Evolutionary conservation across 2,888 invertebrate genomes (phyloP).

Genomic region (Byasa hedistus): DNA sequence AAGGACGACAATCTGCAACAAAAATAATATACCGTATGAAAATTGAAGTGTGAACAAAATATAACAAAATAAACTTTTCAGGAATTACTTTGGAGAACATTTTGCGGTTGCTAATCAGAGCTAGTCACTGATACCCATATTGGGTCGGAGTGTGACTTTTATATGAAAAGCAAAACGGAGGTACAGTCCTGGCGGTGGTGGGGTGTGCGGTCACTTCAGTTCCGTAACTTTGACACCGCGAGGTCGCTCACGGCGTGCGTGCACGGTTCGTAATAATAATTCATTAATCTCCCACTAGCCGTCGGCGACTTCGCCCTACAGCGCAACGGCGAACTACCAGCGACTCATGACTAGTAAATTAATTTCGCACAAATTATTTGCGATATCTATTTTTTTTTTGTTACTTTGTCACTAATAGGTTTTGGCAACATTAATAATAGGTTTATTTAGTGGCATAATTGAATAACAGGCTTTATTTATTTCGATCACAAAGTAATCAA

Average conservation of each 20-base stretch:
- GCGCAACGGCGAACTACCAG: slow-evolving; percentile 37
- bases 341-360: slow-evolving; percentile 33
- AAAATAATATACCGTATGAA: slow-evolving; percentile 9
- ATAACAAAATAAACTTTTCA: not conserved
- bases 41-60: not conserved
- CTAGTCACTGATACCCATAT: slow-evolving; percentile 78
- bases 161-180: slow-evolving; percentile 78
- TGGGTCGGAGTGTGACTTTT: slow-evolving; percentile 69
- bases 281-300: slow-evolving; percentile 51
- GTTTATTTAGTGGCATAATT: not conserved
- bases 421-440: not conserved
- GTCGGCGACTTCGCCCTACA: slow-evolving; percentile 39
- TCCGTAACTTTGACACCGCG: slow-evolving; percentile 79
- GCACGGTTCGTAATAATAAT: slow-evolving; percentile 48
- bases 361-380: slow-evolving; percentile 20
- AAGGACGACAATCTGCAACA: slow-evolving; percentile 63
- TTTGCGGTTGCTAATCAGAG: slow-evolving; percentile 74
- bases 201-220: slow-evolving; percentile 73
- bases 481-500: too few relatives aligned
- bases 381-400: not conserved
- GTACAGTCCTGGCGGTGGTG: slow-evolving; percentile 63
- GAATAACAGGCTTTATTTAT: too few relatives aligned
- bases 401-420: not conserved
- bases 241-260: slow-evolving; percentile 63
- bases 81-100: slow-evolving; percentile 75